Conservation (phyloP, 1,140 invertebrate species). For the Euwallacea fornicatus region DNA sequence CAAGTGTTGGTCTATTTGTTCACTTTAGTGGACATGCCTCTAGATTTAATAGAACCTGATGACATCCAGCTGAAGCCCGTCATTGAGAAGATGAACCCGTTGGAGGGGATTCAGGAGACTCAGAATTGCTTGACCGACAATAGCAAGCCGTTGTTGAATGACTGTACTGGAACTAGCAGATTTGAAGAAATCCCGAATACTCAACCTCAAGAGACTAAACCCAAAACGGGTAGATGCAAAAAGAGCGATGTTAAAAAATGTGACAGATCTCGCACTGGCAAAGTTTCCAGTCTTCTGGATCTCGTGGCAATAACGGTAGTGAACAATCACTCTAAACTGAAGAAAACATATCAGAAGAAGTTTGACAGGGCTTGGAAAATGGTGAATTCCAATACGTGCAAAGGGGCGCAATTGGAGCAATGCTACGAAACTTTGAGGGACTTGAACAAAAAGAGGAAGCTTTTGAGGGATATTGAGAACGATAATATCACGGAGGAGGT, state of each 20-base stretch:
- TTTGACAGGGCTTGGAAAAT: conserved; percentile 44
- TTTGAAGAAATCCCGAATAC: conserved; percentile 3
- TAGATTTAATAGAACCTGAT: conserved; percentile 30
- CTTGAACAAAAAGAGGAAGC: conserved; percentile 46
- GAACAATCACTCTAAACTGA: conserved; percentile 39
- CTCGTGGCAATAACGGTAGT: conserved; percentile 43
- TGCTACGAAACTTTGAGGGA: conserved; percentile 45
- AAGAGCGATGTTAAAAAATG: not conserved
- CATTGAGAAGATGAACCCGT: conserved; percentile 38
- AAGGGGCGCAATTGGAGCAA: conserved; percentile 24
- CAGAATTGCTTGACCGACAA: conserved; percentile 38
- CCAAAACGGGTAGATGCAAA: conserved; percentile 15
- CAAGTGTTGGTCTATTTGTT: conserved; percentile 45
- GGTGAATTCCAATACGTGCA: conserved; percentile 40
- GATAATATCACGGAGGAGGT: conserved; percentile 43
- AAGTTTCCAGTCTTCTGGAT: conserved; percentile 30
- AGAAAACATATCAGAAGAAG: conserved; percentile 40
- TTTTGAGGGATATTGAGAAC: conserved; percentile 45
- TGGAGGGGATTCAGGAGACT: conserved; percentile 37
- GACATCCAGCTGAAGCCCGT: conserved; percentile 29
- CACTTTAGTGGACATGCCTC: conserved; percentile 44
- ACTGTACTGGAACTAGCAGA: conserved; percentile 31
- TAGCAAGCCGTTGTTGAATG: conserved; percentile 37
- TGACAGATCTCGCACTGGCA: too few relatives aligned
- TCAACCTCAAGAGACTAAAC: too few relatives aligned